These are phyloP conservation scores for Eupsittula cactorum DNA, from an alignment of 2,113 vertebrate genomes.

Conservation along the genomic window DNA sequence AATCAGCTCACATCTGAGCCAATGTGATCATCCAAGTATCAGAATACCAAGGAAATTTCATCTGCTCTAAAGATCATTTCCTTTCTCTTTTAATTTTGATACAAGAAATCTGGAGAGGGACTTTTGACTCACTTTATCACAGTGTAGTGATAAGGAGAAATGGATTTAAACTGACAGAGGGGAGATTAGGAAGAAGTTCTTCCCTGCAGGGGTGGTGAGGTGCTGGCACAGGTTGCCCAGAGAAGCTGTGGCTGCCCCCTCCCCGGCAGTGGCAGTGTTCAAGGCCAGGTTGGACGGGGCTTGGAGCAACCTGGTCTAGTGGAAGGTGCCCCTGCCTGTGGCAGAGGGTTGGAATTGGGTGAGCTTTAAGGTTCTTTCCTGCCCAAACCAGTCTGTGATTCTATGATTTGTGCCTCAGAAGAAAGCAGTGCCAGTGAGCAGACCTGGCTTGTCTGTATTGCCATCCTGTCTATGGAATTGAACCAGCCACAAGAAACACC, in stretches of 20 bases:
- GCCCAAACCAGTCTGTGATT: background rate
- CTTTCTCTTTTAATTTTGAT: background rate
- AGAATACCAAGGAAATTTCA: accelerated
- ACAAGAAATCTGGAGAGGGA: background rate
- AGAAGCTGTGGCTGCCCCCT: background rate
- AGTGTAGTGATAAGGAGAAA: background rate
- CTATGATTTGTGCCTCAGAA: background rate
- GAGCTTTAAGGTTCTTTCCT: background rate
- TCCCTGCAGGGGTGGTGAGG: background rate
- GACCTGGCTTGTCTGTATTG: accelerated
- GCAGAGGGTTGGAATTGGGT: background rate
- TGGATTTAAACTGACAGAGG: background rate
- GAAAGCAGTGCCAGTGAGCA: background rate
- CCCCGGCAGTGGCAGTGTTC: background rate
- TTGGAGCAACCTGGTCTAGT: background rate
- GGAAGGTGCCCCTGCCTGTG: background rate
- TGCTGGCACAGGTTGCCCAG: background rate
- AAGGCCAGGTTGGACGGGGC: background rate
- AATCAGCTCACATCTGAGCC: background rate
- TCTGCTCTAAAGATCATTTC: background rate
- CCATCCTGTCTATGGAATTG: background rate
- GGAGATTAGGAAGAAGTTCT: background rate
- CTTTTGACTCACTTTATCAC: background rate
- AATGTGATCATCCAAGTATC: background rate
- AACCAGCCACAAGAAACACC: background rate